These are phyloP conservation scores for Bombyx mandarina DNA, from an alignment of 1,140 invertebrate genomes.

Conservation along the genomic window DNA sequence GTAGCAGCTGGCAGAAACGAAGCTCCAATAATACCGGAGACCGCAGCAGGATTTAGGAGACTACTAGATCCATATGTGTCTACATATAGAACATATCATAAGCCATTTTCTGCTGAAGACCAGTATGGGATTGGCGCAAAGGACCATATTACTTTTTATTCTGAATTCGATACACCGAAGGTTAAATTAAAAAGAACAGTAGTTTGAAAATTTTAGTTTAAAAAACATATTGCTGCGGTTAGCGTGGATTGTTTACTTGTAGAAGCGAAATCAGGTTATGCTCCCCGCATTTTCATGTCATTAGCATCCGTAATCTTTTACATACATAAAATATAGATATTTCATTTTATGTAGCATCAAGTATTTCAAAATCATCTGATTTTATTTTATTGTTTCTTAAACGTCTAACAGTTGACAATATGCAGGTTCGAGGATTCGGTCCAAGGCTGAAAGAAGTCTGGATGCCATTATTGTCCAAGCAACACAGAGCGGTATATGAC, in stretches of 20 bases:
- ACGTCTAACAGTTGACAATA: neutral
- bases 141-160: slow-evolving; percentile 61
- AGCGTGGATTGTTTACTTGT: too few species aligned
- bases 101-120: slow-evolving; percentile 44
- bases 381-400: neutral
- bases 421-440: slow-evolving; percentile 50
- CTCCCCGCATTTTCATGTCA: too few species aligned
- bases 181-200: too few species aligned
- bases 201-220: too few species aligned
- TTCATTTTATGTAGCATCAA: neutral
- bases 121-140: slow-evolving; percentile 55
- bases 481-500: slow-evolving; percentile 45
- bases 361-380: neutral
- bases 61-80: slow-evolving; percentile 54
- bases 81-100: slow-evolving; percentile 39
- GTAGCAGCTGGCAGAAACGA: slow-evolving; percentile 52
- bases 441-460: slow-evolving; percentile 54
- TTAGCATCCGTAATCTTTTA: too few species aligned
- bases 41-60: slow-evolving; percentile 29
- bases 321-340: neutral
- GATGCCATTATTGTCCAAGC: slow-evolving; percentile 49
- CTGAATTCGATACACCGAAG: slow-evolving; percentile 46
- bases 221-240: too few species aligned
- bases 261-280: too few species aligned
- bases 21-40: slow-evolving; percentile 41